A percentile compares a stretch with the other conserved stretches of the same genome.
Evolutionary conservation across 2,797 vertebrate species (phyloP).

Genomic region (Hylomyscus alleni): DNA sequence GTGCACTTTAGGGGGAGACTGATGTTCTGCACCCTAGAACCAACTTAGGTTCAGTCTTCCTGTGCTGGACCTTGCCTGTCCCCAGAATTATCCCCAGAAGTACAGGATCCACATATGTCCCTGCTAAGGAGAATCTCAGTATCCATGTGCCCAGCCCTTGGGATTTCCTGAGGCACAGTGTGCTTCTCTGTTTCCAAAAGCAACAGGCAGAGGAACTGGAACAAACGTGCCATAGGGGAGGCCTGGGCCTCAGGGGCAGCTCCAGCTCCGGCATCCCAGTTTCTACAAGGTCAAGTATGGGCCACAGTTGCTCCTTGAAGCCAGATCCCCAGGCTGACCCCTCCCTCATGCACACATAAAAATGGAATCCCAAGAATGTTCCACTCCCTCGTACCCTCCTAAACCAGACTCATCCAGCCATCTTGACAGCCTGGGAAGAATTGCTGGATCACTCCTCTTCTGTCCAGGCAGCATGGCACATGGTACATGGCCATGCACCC

Average conservation of each 20-base stretch:
- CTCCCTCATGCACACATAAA: neutral
- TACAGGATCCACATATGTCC: neutral
- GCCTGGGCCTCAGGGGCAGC: neutral
- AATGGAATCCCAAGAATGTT: neutral
- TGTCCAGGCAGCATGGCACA: neutral
- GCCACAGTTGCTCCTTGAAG: neutral
- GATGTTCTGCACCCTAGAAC: too few species aligned
- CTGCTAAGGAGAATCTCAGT: too few species aligned
- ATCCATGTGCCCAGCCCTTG: neutral
- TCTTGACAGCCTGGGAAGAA: neutral
- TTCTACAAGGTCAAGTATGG: neutral
- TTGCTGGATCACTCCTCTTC: neutral
- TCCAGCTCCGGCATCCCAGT: too few species aligned
- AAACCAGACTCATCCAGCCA: neutral
- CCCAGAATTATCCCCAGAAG: neutral
- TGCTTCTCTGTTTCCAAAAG: too few species aligned
- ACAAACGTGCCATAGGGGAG: neutral
- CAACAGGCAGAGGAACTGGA: neutral
- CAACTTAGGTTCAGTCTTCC: neutral
- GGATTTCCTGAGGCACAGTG: neutral
- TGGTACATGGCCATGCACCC: accelerated
- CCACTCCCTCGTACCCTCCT: too few species aligned
- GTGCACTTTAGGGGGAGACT: neutral
- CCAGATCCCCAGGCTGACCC: neutral
- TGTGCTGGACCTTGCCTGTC: neutral